Base-by-base conservation (phyloP, 23 tunicate species). In the Trididemnum clinides region DNA sequence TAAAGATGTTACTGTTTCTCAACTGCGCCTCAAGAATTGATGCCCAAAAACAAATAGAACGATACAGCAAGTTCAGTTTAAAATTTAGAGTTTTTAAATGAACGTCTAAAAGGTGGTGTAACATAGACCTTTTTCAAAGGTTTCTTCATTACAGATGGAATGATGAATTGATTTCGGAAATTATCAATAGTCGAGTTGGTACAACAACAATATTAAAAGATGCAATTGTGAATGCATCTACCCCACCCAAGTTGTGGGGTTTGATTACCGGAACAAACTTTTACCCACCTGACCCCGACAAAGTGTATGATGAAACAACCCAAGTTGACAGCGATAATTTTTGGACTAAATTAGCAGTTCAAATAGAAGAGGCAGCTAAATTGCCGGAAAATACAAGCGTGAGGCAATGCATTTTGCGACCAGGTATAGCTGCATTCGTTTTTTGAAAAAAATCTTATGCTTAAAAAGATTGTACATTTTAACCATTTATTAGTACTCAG, bases 101-200 rank as follows among this genome's bases (percentile, higher is more conserved):
- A n/a, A n/a, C n/a, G n/a, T n/a, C n/a, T n/a, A n/a, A n/a, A n/a
- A n/a, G n/a, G n/a, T n/a, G n/a, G n/a, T n/a, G n/a, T n/a, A n/a
- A n/a, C n/a, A n/a, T n/a, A n/a, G n/a, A n/a, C n/a, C n/a, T n/a
- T n/a, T n/a, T n/a, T n/a, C n/a, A n/a, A n/a, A n/a, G n/a, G n/a
- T n/a, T n/a, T n/a, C n/a, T n/a, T n/a, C n/a, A 57, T 51, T 33
- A 1, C 50, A 92, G 97, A 64, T 92, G 97, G 97, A 85, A 34
- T 64, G 85, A 80, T 1, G 78, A 64, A 19, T 82, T 90, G 44
- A 82, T 90, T 62, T 18, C 64, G 23, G 90, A 90, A 34, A 66
- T 94, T 25, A 34, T 49, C 28, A 58, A 82, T n/a, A 94, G 98
- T 71, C 36, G 98, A 82, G 75, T 94, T 30, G 65, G 71, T 5